These are phyloP conservation scores for Girardinus metallicus DNA, from an alignment of 2,797 vertebrate genomes.

Conservation along the genomic window DNA sequence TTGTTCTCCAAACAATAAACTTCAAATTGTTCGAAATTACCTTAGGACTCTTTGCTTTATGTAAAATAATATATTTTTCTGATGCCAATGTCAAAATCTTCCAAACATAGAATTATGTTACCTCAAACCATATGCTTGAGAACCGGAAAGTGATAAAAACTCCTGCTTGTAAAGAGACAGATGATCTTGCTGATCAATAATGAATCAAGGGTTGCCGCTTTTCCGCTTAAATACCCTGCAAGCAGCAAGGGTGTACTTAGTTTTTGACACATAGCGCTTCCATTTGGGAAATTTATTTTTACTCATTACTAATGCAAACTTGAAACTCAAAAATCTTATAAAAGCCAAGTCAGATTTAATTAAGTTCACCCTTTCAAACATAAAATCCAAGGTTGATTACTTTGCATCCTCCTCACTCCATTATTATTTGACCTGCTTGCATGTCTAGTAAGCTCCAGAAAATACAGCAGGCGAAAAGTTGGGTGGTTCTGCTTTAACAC, in stretches of 20 bases:
- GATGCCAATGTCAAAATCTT: background rate
- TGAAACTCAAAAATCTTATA: constrained; percentile 67
- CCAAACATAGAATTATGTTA: background rate
- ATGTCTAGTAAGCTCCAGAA: constrained; percentile 56
- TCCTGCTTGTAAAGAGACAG: background rate
- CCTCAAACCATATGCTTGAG: background rate
- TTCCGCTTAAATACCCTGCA: background rate
- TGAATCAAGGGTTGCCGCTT: background rate
- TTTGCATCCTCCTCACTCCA: constrained; percentile 66
- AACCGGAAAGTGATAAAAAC: background rate
- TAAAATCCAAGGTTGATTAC: constrained; percentile 71
- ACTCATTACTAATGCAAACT: constrained; percentile 58
- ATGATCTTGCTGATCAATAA: background rate
- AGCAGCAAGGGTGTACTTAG: background rate
- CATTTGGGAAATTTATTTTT: constrained; percentile 32
- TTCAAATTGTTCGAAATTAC: background rate
- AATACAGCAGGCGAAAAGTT: constrained; percentile 52
- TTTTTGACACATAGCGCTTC: constrained; percentile 16
- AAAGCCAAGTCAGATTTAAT: constrained; percentile 71
- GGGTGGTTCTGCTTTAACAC: constrained; percentile 50
- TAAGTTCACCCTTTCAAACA: constrained; percentile 70
- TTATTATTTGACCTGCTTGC: constrained; percentile 69
- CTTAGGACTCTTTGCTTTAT: background rate
- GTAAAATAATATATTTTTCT: background rate
- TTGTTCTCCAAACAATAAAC: background rate